Evolutionary conservation across 2,797 vertebrate species (phyloP), one percentile per base, ranked within the genome.

Genomic region (Lithobates sylvaticus): DNA sequence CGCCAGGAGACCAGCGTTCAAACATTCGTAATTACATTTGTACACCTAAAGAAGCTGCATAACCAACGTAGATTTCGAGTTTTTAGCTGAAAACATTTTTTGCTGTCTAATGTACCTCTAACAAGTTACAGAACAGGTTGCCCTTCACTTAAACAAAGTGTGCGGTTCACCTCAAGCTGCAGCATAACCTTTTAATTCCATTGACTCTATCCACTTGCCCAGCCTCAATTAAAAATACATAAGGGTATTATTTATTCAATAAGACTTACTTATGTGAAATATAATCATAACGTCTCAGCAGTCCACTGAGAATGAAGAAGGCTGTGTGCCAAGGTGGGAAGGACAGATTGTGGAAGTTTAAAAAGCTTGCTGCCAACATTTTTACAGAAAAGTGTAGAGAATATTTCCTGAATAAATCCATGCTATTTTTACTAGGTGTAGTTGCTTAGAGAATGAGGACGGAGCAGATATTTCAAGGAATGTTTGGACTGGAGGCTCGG

Each of bases 231-330:
- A 87, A 87, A 87, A 87, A 87, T 87, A 87, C 86, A 87, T 87
- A 87, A 87, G 86, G 86, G 81, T 87, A 87, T 87, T 87, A 87
- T 87, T 87, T 87, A 87, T 87, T 87, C 86, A 87, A 87, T 87
- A 87, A 87, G 86, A 87, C 86, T 87, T 87, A 87, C 86, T 87
- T 87, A 84, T 87, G 86, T 87, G 86, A 87, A 87, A 87, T 87
- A 87, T 87, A 87, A 87, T 87, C 86, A 87, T 87, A 87, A 87
- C 42, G 70, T 87, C 86, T 83, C 86, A 76, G 86, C 81, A 29
- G 76, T 74, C 86, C 86, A 58, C 86, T 76, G 81, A 84, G 86
- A 84, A 75, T 73, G 70, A 27, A 50, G 44, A 54, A 86, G 86
- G 81, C 76, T 26, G 36, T 44, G 64, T 87, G 81, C 76, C 86